Evolutionary conservation across 2,888 invertebrate genomes (phyloP).

Genomic region (Calliphora vomitoria): DNA sequence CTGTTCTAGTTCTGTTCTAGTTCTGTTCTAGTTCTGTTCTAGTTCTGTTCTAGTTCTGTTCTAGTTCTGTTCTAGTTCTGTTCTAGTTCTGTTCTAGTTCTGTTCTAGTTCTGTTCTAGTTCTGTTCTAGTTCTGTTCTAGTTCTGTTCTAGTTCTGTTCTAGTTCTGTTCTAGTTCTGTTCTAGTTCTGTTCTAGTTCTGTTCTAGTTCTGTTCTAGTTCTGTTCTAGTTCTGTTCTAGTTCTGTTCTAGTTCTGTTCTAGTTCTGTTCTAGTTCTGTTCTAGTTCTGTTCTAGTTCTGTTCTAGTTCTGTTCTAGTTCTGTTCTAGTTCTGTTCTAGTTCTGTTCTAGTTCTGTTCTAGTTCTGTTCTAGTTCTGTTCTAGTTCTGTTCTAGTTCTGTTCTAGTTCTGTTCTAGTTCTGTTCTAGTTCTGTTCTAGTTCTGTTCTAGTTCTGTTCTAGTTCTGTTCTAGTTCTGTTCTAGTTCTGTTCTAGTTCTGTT

Average conservation of each 20-base stretch:
- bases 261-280: slow-evolving; percentile 11
- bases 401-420: slow-evolving; percentile 9
- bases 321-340: slow-evolving; percentile 11
- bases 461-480: slow-evolving; percentile 7
- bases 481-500: background rate
- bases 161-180: slow-evolving; percentile 11
- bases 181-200: slow-evolving; percentile 11
- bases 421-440: slow-evolving; percentile 10
- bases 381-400: slow-evolving; percentile 6
- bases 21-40: background rate
- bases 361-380: slow-evolving; percentile 11
- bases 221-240: slow-evolving; percentile 10
- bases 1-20: too few relatives aligned
- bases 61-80: background rate
- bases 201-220: slow-evolving; percentile 15
- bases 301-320: slow-evolving; percentile 15
- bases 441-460: slow-evolving; percentile 9
- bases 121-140: slow-evolving; percentile 11
- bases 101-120: slow-evolving; percentile 9
- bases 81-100: slow-evolving; percentile 10
- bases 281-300: slow-evolving; percentile 11
- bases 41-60: too few relatives aligned
- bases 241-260: slow-evolving; percentile 10
- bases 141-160: slow-evolving; percentile 11
- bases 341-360: slow-evolving; percentile 3